A percentile compares a stretch with the other conserved stretches of the same genome.
Conservation (phyloP, 2,113 vertebrate genomes). For the Ictalurus furcatus region DNA sequence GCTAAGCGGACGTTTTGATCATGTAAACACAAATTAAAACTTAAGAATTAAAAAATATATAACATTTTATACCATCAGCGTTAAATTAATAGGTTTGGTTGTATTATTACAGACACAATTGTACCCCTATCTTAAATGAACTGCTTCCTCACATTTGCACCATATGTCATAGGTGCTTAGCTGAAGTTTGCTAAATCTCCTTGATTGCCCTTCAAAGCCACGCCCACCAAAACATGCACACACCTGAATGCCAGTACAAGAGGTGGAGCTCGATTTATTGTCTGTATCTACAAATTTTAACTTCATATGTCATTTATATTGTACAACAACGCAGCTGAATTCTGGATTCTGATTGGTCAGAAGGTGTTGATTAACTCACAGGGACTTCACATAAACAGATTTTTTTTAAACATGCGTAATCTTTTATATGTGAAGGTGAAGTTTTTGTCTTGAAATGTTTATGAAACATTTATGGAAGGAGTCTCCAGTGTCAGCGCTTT, state of each 20-base stretch:
- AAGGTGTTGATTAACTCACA: neutral
- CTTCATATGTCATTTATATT: neutral
- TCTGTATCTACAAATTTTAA: neutral
- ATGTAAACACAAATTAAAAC: neutral
- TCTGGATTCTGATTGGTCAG: neutral
- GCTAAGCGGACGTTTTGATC: neutral
- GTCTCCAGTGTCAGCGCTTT: neutral
- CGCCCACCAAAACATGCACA: neutral
- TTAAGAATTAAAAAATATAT: neutral
- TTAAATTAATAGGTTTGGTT: neutral
- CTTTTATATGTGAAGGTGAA: neutral
- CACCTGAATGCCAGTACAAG: neutral
- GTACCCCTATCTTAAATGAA: neutral
- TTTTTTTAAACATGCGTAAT: neutral
- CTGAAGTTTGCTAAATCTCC: neutral
- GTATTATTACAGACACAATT: neutral
- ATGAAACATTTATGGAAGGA: neutral
- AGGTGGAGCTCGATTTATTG: neutral
- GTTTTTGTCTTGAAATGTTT: neutral
- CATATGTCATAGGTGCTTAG: neutral
- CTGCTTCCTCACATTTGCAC: neutral
- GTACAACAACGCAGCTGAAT: neutral
- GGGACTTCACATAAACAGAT: neutral
- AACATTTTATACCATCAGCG: neutral
- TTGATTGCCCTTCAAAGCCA: neutral